A percentile compares a stretch with the other conserved stretches of the same genome.
Conservation (phyloP, 2,113 vertebrate genomes). For the Cyanocitta stelleri region DNA sequence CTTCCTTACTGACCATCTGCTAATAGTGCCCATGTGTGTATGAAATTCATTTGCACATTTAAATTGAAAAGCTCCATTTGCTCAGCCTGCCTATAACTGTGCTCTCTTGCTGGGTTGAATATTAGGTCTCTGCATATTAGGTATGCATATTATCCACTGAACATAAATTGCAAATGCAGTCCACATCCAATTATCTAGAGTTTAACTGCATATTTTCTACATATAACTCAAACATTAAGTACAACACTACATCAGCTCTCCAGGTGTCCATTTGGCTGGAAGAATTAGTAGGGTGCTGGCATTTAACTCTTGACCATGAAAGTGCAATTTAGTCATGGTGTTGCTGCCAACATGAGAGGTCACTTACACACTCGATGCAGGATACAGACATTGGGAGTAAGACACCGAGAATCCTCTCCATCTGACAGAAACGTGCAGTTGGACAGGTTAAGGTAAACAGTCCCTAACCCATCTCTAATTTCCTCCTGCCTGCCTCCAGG, state of each 20-base stretch:
- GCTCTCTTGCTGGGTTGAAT: neutral
- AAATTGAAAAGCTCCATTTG: slow-evolving; percentile 33
- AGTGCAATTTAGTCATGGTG: neutral
- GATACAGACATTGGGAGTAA: neutral
- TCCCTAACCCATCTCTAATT: neutral
- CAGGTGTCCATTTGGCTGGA: neutral
- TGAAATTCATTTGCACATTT: slow-evolving; percentile 31
- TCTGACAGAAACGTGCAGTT: neutral
- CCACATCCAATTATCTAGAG: neutral
- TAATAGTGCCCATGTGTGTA: neutral
- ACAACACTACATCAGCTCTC: neutral
- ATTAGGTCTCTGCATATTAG: neutral
- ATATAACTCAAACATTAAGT: neutral
- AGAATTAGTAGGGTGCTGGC: neutral
- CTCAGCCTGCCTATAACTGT: neutral
- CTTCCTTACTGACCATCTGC: slow-evolving; percentile 6
- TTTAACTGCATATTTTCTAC: neutral
- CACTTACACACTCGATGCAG: neutral
- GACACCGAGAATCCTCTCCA: neutral
- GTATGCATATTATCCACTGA: neutral
- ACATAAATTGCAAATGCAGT: slow-evolving; percentile 8
- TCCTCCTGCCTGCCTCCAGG: neutral
- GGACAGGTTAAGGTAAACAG: neutral
- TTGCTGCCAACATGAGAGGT: neutral
- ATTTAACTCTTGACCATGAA: neutral